Evolutionary conservation across 2,888 invertebrate genomes (phyloP), one percentile per base, ranked within the genome.

Genomic region (Crioceris asparagi): DNA sequence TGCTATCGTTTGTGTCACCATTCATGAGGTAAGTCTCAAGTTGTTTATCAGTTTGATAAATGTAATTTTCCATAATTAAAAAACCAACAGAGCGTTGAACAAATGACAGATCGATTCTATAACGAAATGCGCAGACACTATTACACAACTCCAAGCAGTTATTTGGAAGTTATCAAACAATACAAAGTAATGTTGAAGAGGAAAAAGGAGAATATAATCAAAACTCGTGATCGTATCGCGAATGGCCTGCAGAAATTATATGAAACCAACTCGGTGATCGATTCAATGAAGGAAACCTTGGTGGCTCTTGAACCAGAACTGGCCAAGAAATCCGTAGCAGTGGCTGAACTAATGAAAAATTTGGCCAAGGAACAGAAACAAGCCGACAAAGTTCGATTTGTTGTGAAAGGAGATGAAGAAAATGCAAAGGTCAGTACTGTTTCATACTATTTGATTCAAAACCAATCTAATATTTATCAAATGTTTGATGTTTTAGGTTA

Each of bases 111-210:
- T 11, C 67, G 76, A 27, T 81, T 83, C 55, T 90, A 79, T 60
- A 67, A 74, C 27, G 91, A 92, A 68, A 78, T 87, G 77, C 75
- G 84, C 45, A 70, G 91, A 0, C 77, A 82, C 54, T 91, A 86
- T 65, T 91, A 92, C 60, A 88, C 88, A 2, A 92, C 91, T 0
- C 91, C 92, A 0, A 91, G 88, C 60, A 88, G 86, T 56, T 92
- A 91, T 59, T 67, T 92, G 45, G 88, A 90, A 56, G 66, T 92
- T 21, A 69, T 92, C 18, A 88, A 84, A 55, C 68, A 88, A 1
- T 92, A 88, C 57, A 67, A 79, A 35, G 62, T 62, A 8, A 75
- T 88, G 58, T 62, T 90, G 2, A 67, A 72, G 18, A 78, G 74
- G 35, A 80, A 81, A 51, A 79, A 77, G 41, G 75, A 76, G 43